Evolutionary conservation across 2,113 vertebrate species (phyloP), one percentile per base, ranked within the genome.

Genomic region (Benitochromis conjunctus): DNA sequence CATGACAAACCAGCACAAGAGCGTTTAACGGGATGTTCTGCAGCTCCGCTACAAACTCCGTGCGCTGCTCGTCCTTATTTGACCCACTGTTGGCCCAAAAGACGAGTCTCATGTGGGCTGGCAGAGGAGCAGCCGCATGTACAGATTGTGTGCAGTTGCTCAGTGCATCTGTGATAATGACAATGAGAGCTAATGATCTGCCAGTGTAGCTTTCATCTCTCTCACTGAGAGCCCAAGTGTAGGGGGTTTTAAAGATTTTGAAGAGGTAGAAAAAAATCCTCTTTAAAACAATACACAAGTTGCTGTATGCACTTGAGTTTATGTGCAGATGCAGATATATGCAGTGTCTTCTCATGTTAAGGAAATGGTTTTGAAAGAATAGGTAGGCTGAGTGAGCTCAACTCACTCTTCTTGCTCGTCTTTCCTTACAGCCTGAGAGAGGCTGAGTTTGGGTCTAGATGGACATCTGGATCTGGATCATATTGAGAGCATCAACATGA

Each of bases 41-140:
- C 81, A 43, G 7, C 69, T 57, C 84, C 79, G 36, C 81, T 82
- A 69, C 82, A 88, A 74, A 79, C 79, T 60, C 51, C n/a, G 41
- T 57, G 60, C 41, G 1, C 84, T 56, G 9, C 74, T 82, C 16
- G 55, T 93, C 89, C 89, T 86, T 9, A 89, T 91, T 86, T 92
- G 91, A 94, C 92, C 88, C 58, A 12, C 80, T 16, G 81, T 82
- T 89, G 86, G 87, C 84, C 83, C 79, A 84, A 77, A 89, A 31
- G 84, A 54, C 4, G 19, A 74, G 36, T 80, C 81, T 92, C 87
- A 79, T 84, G 69, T 84, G 88, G 90, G 83, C 85, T 60, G 24
- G 29, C 55, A 62, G 82, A 79, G 79, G 38, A 92, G 88, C 79
- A 89, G 89, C 91, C 55, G 80, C 77, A 66, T 51, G 82, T 79